phyloP scores from a whole-genome alignment of 2,797 vertebrate genomes.

The Acrossocheilus fasciatus region DNA sequence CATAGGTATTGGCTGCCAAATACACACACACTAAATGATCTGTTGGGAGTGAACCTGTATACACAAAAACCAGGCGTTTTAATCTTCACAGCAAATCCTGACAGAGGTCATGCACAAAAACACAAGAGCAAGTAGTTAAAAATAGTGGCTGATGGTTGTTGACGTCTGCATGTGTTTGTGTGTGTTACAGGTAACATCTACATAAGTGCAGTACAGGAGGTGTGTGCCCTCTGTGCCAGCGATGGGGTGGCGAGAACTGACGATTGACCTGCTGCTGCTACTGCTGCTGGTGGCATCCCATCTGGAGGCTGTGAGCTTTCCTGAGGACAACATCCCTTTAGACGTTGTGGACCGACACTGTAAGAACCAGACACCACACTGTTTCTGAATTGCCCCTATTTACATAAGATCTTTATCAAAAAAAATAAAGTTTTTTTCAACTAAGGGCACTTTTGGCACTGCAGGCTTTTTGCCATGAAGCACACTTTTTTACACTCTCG shows the following conservation, averaged over 20 bases:
- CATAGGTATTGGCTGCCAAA: slow-evolving; percentile 48
- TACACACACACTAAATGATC: slow-evolving; percentile 20
- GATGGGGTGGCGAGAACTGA: slow-evolving; percentile 86
- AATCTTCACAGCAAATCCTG: slow-evolving; percentile 15
- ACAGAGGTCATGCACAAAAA: slow-evolving; percentile 38
- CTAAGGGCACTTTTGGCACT: not conserved
- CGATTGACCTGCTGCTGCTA: slow-evolving; percentile 81
- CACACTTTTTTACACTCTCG: not conserved
- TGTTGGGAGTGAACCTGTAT: slow-evolving; percentile 10
- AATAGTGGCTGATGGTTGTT: slow-evolving; percentile 3
- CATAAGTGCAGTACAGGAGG: slow-evolving; percentile 77
- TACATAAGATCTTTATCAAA: not conserved
- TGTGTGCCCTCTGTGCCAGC: slow-evolving; percentile 75
- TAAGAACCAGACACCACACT: slow-evolving; percentile 76
- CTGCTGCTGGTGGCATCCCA: slow-evolving; percentile 79
- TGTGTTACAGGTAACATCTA: slow-evolving; percentile 86
- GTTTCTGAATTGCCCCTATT: not conserved
- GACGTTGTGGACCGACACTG: slow-evolving; percentile 92
- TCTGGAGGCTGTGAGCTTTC: slow-evolving; percentile 89
- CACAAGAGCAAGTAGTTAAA: not conserved
- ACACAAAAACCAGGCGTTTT: not conserved
- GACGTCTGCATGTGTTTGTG: slow-evolving; percentile 54
- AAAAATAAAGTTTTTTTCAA: not conserved
- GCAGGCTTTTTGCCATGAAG: not conserved
- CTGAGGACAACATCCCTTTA: slow-evolving; percentile 90